Evolutionary conservation across 2,888 invertebrate genomes (phyloP), one percentile per base, ranked within the genome.

Genomic region (Orthosia cruda): DNA sequence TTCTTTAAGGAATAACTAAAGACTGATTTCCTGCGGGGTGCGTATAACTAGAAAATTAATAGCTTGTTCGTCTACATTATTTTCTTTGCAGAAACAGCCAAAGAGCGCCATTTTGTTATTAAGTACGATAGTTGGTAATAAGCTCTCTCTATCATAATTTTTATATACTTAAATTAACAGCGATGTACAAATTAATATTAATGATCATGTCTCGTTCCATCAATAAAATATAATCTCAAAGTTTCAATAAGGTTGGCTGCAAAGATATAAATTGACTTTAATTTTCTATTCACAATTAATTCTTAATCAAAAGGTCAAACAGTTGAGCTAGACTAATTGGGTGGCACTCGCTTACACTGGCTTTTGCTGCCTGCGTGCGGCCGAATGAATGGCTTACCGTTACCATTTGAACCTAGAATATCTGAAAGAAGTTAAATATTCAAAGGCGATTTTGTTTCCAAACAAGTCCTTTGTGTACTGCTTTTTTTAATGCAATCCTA

Each of bases 391-490:
- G 47, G 57, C 83, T 74, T 59, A 74, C 54, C 63, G 59, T 70
- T 74, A 57, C 52, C 23, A 74, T 81, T 81, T 49, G 52, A 76
- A 85, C 18, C 65, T 66, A 69, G 50, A 81, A 71, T 85, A 55
- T 65, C 49, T 55, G 78, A 82, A 70, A 72, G 69, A 66, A 77
- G 71, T 85, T 58, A 64, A 71, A 78, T 85, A 83, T 74, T 70
- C 70, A 78, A 81, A 85, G 54, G 32, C 62, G 45, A 77, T 62
- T 71, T 73, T 61, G 62, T 80, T 83, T 58, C 32, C 52, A 67
- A 77, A 78, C 78, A 77, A 74, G 55, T 11, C 15, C 15, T 77
- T 75, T 66, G 15, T 55, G 20, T 54, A 12, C n/a, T 50, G 45
- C 45, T 20, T 68, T 80, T 69, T 76, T 74, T 67, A 20, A 67